These are phyloP conservation scores for Stegodyphus mimosarum DNA, from an alignment of 1,140 invertebrate species.

Conservation along the genomic window DNA sequence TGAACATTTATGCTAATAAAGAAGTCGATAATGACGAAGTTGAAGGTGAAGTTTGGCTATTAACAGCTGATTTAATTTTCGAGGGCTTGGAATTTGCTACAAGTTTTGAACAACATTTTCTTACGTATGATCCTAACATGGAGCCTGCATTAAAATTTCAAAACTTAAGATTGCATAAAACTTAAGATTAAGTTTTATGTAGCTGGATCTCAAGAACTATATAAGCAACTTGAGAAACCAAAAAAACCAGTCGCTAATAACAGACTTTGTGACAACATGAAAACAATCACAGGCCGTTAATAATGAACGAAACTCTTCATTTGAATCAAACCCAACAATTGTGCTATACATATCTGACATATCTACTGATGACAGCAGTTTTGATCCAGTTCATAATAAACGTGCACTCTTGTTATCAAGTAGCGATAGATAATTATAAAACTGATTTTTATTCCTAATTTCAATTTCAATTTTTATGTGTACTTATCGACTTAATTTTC, in stretches of 20 bases:
- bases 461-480: not conserved
- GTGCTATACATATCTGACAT: not conserved
- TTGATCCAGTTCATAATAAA: not conserved
- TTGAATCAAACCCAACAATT: not conserved
- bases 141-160: not conserved
- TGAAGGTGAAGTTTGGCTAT: not conserved
- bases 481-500: not conserved
- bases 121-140: not conserved
- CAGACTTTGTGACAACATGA: too few species aligned
- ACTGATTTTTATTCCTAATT: not conserved
- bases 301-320: not conserved
- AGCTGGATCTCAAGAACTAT: not conserved
- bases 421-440: not conserved
- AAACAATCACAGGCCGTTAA: not conserved
- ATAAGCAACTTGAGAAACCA: not conserved
- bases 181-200: not conserved
- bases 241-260: not conserved
- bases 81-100: not conserved
- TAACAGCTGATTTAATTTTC: not conserved
- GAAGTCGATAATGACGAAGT: not conserved
- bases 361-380: not conserved
- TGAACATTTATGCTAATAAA: not conserved
- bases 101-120: not conserved
- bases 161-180: too few species aligned
- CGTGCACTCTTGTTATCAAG: not conserved